phyloP scores from a whole-genome alignment of 2,888 invertebrate species.

The Morpho helenor region DNA sequence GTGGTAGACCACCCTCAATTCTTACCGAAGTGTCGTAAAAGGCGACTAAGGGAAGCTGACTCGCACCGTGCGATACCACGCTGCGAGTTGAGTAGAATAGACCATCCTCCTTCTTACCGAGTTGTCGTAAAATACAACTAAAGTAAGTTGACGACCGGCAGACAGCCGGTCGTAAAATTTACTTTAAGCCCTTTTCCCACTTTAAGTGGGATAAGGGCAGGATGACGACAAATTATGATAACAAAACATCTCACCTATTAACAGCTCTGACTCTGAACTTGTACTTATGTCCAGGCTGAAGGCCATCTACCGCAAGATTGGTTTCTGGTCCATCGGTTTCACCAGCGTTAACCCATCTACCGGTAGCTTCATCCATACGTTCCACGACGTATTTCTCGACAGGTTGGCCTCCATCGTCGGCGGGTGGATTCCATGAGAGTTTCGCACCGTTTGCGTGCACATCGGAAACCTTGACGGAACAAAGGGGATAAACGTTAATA shows the following conservation, averaged over 20 bases:
- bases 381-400: constrained; percentile 97
- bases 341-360: constrained; percentile 96
- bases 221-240: no score
- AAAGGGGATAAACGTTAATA: neutral
- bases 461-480: constrained; percentile 79
- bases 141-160: no score
- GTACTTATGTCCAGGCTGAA: constrained; percentile 96
- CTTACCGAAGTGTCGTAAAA: no score
- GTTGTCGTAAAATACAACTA: no score
- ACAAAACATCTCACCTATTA: constrained; percentile 80
- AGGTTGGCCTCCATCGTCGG: constrained; percentile 96
- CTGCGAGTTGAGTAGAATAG: no score
- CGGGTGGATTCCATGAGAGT: constrained; percentile 94
- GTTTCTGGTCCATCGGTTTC: constrained; percentile 94
- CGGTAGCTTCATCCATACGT: constrained; percentile 95
- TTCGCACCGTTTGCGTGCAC: constrained; percentile 94
- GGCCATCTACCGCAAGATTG: constrained; percentile 87
- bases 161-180: no score
- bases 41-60: no score
- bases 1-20: no score
- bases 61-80: no score
- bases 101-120: no score
- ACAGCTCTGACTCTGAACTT: constrained; percentile 98
- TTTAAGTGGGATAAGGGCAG: no score
- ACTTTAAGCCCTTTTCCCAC: no score